These are phyloP conservation scores for Proisotoma minuta DNA, from an alignment of 2,888 invertebrate genomes.

Conservation along the genomic window DNA sequence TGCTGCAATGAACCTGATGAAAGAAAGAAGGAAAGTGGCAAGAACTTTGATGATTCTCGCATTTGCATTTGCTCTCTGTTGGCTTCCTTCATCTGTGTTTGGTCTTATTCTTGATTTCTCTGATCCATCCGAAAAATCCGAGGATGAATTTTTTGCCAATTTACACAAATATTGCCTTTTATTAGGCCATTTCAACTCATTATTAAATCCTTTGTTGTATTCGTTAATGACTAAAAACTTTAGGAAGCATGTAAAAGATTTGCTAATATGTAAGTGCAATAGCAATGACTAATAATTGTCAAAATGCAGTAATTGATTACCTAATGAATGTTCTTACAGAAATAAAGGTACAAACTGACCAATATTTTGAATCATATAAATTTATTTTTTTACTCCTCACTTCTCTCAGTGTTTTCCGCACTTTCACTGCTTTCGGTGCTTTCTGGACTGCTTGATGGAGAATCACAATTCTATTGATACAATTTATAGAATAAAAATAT, in stretches of 20 bases:
- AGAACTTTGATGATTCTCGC: constrained; percentile 16
- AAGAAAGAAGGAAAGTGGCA: constrained; percentile 14
- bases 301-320: constrained; percentile 1
- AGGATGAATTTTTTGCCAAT: constrained; percentile 49
- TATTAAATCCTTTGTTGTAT: constrained; percentile 18
- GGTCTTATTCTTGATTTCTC: constrained; percentile 9
- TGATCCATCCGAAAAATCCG: constrained; percentile 10
- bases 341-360: too few relatives aligned
- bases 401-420: too few relatives aligned
- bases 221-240: constrained; percentile 18
- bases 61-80: constrained; percentile 10
- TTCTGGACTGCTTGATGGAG: too few relatives aligned
- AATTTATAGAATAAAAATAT: too few relatives aligned
- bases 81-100: constrained; percentile 17
- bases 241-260: constrained; percentile 9
- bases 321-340: not conserved
- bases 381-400: too few relatives aligned
- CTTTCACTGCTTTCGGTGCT: too few relatives aligned
- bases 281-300: too few relatives aligned
- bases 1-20: constrained; percentile 6
- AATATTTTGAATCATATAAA: too few relatives aligned
- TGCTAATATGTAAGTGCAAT: too few relatives aligned
- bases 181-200: constrained; percentile 17
- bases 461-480: too few relatives aligned
- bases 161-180: constrained; percentile 14